Percentiles rank a stretch among this genome's conserved stretches.
Evolutionary conservation across 2,888 invertebrate genomes (phyloP).

Genomic region (Iselma pallidipennis): DNA sequence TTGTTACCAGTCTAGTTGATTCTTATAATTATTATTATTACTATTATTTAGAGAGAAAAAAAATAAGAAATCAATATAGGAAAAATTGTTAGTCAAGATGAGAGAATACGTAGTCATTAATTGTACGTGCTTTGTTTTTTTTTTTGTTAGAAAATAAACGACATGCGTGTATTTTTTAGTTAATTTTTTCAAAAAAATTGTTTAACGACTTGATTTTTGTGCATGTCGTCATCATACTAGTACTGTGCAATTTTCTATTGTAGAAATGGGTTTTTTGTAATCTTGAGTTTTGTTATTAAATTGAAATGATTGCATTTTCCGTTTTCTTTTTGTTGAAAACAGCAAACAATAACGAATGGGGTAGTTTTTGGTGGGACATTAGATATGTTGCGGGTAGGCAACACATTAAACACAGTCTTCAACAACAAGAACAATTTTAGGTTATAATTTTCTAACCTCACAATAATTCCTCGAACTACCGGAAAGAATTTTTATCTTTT

Average conservation of each 20-base stretch:
- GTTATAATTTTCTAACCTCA: no score
- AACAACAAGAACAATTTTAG: no score
- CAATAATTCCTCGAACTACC: no score
- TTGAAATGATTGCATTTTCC: constrained; percentile 37
- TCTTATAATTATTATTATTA: constrained; percentile 26
- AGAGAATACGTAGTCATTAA: constrained; percentile 24
- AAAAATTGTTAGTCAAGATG: constrained; percentile 12
- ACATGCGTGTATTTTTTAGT: constrained; percentile 33
- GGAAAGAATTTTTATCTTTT: no score
- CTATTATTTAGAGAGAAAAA: no score
- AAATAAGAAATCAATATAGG: no score
- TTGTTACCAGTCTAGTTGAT: constrained; percentile 16
- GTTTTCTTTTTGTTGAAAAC: no score
- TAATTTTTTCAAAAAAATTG: constrained; percentile 23
- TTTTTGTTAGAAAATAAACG: constrained; percentile 24
- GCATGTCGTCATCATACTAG: constrained; percentile 26
- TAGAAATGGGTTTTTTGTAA: constrained; percentile 42
- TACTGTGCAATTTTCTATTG: constrained; percentile 45
- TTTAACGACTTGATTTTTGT: background rate
- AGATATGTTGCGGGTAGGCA: no score
- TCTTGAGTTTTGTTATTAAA: constrained; percentile 48
- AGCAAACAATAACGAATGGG: no score
- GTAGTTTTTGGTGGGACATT: no score
- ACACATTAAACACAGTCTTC: no score
- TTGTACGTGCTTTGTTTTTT: constrained; percentile 22